Percentiles rank a stretch among this genome's conserved stretches.
These are phyloP conservation scores for Magallana gigas DNA, from an alignment of 1,140 invertebrate species.

Conservation along the genomic window DNA sequence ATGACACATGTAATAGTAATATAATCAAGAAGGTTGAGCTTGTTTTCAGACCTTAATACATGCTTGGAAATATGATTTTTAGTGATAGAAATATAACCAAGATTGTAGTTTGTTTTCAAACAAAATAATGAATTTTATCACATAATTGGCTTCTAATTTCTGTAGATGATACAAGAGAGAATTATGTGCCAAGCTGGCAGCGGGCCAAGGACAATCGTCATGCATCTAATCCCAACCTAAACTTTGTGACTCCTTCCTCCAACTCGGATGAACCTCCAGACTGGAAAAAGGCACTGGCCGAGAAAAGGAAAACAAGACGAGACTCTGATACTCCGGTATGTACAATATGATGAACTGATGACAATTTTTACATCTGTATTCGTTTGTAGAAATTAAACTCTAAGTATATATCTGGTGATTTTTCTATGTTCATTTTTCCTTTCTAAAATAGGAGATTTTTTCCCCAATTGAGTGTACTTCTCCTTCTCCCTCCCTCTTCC, in stretches of 20 bases:
- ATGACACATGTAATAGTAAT: too few species aligned
- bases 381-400: not conserved
- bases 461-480: not conserved
- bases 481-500: not conserved
- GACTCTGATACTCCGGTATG: constrained; percentile 47
- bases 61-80: too few species aligned
- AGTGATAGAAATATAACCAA: too few species aligned
- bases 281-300: constrained; percentile 56
- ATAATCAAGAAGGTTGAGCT: too few species aligned
- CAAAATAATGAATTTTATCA: not conserved
- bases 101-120: too few species aligned
- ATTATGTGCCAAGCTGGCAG: constrained; percentile 63
- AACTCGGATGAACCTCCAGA: constrained; percentile 47
- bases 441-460: not conserved
- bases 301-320: constrained; percentile 48
- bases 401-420: not conserved
- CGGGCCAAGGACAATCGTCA: constrained; percentile 45
- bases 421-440: too few species aligned
- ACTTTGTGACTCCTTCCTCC: constrained; percentile 41
- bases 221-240: constrained; percentile 55
- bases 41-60: too few species aligned
- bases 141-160: not conserved
- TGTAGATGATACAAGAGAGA: constrained; percentile 42
- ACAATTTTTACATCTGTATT: not conserved
- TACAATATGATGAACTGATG: not conserved